Evolutionary conservation across 35 echinoderm and acorn worm genomes (phyloP), one percentile per base, ranked within the genome.

Genomic region (Apostichopus japonicus): DNA sequence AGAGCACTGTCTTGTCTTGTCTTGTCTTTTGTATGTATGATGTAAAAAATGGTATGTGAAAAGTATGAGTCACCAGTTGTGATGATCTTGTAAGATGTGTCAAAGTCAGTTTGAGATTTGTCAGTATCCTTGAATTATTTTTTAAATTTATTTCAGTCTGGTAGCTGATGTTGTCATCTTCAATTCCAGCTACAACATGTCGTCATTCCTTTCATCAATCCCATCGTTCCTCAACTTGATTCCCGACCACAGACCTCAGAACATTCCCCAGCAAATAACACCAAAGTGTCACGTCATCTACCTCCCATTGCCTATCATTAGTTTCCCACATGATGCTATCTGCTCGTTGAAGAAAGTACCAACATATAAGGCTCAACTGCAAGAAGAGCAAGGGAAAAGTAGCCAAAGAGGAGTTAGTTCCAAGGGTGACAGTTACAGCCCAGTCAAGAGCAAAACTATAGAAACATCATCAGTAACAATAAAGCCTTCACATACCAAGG

Each of bases 161-260:
- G 95, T 96, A 70, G 97, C 97, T 54, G 97, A 99, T 77, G 61
- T 77, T 53, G 89, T 99, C 10, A 55, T 99, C 7, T 99, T 96
- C 77, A 99, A 96, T 72, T 99, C 97, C 4, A 6, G 4, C 8
- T 98, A 98, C 95, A 96, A 96, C 97, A 96, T 96, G 95, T 90
- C 94, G 21, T 96, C 95, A 57, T 98, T 96, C 92, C 83, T 98
- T 10, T 61, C 54, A 8, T 93, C 95, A n/a, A 96, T 98, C 54
- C 62, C 83, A 21, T 94, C 97, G 8, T 98, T 96, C 72, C 87
- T 98, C 11, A 94, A 96, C 70, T 79, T 98, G 11, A 98, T 98
- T 67, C 97, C 97, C 14, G 95, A 94, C 86, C 79, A 93, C 67
- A 55, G 87, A 17, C 97, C 95, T 24, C 84, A 25, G 53, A 77